Conservation (phyloP, 2,888 invertebrate genomes). For the Euplagia quadripunctaria region DNA sequence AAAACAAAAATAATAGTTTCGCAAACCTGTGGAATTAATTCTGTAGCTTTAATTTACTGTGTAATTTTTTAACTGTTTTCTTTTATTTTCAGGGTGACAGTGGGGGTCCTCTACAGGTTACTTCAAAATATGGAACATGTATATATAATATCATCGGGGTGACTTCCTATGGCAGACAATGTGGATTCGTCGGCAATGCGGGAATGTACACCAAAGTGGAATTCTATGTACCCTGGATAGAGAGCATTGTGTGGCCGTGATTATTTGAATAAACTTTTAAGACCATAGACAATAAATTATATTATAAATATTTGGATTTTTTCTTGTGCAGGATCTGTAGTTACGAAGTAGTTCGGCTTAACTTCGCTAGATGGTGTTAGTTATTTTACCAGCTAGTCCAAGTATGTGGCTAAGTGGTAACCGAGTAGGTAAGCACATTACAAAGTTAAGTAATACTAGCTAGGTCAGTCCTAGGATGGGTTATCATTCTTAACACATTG, state of each 20-base stretch:
- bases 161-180: slow-evolving; percentile 77
- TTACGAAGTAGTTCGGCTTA: neutral
- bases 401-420: no score
- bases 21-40: no score
- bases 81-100: slow-evolving; percentile 87
- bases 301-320: neutral
- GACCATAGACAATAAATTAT: neutral
- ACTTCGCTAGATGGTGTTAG: neutral
- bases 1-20: no score
- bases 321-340: neutral
- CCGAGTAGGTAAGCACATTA: no score
- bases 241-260: slow-evolving; percentile 84
- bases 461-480: no score
- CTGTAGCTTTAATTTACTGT: no score
- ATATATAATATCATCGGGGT: slow-evolving; percentile 82
- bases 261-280: no score
- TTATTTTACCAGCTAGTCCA: neutral
- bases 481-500: no score
- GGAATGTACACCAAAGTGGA: slow-evolving; percentile 87
- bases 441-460: no score
- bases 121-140: slow-evolving; percentile 62
- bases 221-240: slow-evolving; percentile 87
- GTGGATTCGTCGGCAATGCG: slow-evolving; percentile 69
- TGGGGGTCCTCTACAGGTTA: slow-evolving; percentile 87
- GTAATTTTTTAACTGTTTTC: no score